These are phyloP conservation scores for Aphyosemion australe DNA, from an alignment of 2,113 vertebrate genomes.

Conservation along the genomic window DNA sequence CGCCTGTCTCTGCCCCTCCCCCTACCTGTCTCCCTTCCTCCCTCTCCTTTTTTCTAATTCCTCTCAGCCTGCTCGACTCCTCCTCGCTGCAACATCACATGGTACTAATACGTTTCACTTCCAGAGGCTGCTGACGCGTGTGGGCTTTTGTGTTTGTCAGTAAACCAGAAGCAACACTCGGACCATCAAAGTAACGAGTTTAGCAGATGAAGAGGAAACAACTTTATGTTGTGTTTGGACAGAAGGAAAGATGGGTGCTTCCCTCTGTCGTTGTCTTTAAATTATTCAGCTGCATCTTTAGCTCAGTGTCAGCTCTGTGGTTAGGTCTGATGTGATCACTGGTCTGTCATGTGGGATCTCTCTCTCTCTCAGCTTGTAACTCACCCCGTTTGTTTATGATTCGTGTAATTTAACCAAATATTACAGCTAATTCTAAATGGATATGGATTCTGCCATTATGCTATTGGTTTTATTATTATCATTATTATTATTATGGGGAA, in stretches of 20 bases:
- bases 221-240: not conserved
- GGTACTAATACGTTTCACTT: conserved; percentile 11
- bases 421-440: not conserved
- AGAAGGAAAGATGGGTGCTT: conserved; percentile 5
- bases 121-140: not conserved
- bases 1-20: conserved; percentile 16
- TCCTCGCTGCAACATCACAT: conserved; percentile 26
- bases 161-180: not conserved
- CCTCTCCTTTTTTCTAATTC: conserved; percentile 36
- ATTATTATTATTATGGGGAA: not conserved
- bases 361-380: conserved; percentile 2
- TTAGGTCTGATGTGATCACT: conserved; percentile 63
- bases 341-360: conserved; percentile 59
- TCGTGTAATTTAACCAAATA: conserved; percentile 1
- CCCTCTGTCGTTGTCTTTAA: conserved; percentile 55
- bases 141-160: not conserved
- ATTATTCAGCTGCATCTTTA: conserved; percentile 71
- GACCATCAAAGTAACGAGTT: not conserved
- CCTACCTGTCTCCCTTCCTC: conserved; percentile 18
- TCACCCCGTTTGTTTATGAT: not conserved
- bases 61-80: conserved; percentile 35
- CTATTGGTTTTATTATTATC: too few species aligned
- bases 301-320: conserved; percentile 60
- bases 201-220: not conserved
- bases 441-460: not conserved